A percentile compares a stretch with the other conserved stretches of the same genome.
Conservation (phyloP, 2,797 vertebrate genomes). For the Pachyuromys duprasi region DNA sequence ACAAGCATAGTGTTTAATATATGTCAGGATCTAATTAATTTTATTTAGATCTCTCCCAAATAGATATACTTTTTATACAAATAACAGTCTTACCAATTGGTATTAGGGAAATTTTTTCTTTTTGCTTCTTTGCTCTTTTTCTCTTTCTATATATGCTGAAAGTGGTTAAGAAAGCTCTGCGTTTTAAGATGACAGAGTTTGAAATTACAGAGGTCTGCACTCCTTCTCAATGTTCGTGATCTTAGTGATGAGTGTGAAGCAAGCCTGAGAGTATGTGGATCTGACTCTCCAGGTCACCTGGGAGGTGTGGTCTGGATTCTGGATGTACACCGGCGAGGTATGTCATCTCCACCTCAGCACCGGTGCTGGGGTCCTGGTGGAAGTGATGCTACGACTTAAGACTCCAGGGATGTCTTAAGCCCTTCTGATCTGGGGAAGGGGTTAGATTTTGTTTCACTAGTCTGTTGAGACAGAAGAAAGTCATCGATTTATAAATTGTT, state of each 20-base stretch:
- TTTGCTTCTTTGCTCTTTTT: neutral
- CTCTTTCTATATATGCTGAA: neutral
- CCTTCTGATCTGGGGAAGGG: neutral
- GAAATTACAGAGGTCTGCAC: neutral
- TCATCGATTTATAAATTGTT: neutral
- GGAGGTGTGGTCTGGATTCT: neutral
- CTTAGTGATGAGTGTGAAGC: neutral
- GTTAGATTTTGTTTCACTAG: neutral
- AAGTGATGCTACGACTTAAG: neutral
- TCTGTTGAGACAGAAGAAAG: neutral
- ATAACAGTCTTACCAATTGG: neutral
- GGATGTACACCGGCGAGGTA: too few relatives aligned
- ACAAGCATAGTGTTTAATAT: conserved; percentile 21
- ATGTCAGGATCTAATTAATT: neutral
- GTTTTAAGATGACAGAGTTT: neutral
- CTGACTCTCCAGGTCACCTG: neutral
- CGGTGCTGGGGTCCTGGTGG: neutral
- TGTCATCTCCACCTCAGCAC: accelerated
- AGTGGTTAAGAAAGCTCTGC: neutral
- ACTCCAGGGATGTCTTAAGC: neutral
- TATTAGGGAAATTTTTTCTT: neutral
- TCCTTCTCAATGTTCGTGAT: neutral
- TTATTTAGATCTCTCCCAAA: neutral
- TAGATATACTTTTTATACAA: neutral
- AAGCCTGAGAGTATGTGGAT: neutral